phyloP scores from a whole-genome alignment of 2,888 invertebrate species.

The Alloplasta piceator region DNA sequence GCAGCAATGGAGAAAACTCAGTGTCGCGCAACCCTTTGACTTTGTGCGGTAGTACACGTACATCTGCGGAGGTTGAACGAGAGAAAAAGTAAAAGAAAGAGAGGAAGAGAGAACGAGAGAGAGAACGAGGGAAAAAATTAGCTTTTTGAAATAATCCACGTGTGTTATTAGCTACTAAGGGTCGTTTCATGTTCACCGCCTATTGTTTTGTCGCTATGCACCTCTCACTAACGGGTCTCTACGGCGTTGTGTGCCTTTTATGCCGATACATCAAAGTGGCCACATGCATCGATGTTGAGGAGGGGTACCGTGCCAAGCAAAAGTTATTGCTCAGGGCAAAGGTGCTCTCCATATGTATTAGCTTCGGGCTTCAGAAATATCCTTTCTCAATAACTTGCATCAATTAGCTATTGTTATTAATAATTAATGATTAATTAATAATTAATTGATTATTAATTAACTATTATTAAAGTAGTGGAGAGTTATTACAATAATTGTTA shows the following conservation, averaged over 20 bases:
- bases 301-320: constrained; percentile 69
- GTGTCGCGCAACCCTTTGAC: constrained; percentile 76
- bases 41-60: constrained; percentile 70
- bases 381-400: neutral
- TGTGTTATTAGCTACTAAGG: constrained; percentile 82
- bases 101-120: constrained; percentile 4
- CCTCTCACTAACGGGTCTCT: constrained; percentile 42
- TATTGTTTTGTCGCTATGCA: constrained; percentile 77
- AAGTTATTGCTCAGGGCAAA: constrained; percentile 67
- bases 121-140: constrained; percentile 76
- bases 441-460: too few relatives aligned
- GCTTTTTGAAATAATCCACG: constrained; percentile 82
- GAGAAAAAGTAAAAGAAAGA: constrained; percentile 6
- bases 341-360: constrained; percentile 47
- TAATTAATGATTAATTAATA: too few relatives aligned
- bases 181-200: constrained; percentile 82
- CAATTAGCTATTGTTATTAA: too few relatives aligned
- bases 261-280: constrained; percentile 81
- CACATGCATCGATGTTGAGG: constrained; percentile 60
- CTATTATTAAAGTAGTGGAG: too few relatives aligned
- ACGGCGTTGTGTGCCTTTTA: constrained; percentile 71
- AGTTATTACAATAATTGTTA: too few relatives aligned
- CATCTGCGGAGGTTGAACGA: constrained; percentile 39
- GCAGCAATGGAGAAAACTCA: constrained; percentile 50
- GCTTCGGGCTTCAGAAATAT: constrained; percentile 2